These are phyloP conservation scores for Hippoglossus hippoglossus DNA, from an alignment of 2,797 vertebrate species.

Conservation along the genomic window DNA sequence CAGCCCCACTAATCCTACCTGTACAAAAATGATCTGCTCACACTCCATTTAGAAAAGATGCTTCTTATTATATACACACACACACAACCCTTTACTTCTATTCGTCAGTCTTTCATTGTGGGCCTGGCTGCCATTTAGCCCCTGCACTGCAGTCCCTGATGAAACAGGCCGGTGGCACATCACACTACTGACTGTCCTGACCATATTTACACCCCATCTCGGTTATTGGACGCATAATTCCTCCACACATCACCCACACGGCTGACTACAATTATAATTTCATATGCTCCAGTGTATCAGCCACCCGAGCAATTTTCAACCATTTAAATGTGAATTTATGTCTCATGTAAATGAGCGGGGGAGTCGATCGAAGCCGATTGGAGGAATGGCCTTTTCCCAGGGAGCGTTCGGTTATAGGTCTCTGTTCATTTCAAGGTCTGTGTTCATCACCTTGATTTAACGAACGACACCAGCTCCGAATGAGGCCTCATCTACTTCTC, in stretches of 20 bases:
- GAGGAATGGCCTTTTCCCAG: constrained; percentile 87
- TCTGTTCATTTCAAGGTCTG: too few species aligned
- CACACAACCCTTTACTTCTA: constrained; percentile 48
- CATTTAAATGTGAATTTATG: constrained; percentile 84
- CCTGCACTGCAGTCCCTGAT: constrained; percentile 60
- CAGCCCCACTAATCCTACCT: background rate
- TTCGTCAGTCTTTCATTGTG: constrained; percentile 31
- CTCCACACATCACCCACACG: constrained; percentile 59
- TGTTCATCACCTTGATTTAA: constrained; percentile 62
- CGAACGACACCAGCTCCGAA: constrained; percentile 13
- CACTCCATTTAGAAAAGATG: constrained; percentile 1
- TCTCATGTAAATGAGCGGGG: constrained; percentile 82
- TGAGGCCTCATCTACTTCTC: constrained; percentile 26
- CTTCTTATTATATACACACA: constrained; percentile 1
- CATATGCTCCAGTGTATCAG: constrained; percentile 74
- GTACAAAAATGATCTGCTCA: background rate
- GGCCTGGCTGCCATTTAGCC: constrained; percentile 67
- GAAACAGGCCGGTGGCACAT: constrained; percentile 65
- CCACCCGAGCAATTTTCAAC: constrained; percentile 76
- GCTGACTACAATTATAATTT: constrained; percentile 71
- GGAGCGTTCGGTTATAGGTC: constrained; percentile 73
- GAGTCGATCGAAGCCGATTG: constrained; percentile 81
- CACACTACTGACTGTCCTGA: constrained; percentile 52
- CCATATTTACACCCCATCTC: constrained; percentile 69
- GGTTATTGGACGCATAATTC: constrained; percentile 77